These are phyloP conservation scores for Tetrax tetrax DNA, from an alignment of 2,113 vertebrate species.

Conservation along the genomic window DNA sequence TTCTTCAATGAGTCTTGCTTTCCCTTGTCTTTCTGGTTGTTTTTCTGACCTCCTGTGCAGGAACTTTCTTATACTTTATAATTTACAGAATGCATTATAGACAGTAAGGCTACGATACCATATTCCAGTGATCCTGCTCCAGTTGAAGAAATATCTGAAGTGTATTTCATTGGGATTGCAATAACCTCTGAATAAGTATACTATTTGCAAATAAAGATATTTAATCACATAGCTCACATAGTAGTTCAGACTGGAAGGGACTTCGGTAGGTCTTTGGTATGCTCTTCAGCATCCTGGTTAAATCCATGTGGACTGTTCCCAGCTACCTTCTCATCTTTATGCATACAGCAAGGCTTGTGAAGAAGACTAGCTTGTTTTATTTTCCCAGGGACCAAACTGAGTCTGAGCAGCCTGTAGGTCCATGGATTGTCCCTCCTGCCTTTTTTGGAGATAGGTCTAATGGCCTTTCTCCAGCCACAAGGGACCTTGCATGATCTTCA, in stretches of 20 bases:
- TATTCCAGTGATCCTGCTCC: not conserved
- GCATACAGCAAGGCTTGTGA: not conserved
- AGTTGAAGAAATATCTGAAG: not conserved
- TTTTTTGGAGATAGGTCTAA: not conserved
- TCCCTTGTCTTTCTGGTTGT: not conserved
- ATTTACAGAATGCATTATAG: not conserved
- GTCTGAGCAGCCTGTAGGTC: not conserved
- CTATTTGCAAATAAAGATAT: not conserved
- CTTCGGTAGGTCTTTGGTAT: not conserved
- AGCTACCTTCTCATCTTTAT: not conserved
- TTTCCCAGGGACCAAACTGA: not conserved
- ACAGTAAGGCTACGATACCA: not conserved
- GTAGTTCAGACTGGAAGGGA: not conserved
- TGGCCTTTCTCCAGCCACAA: not conserved
- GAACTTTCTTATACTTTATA: not conserved
- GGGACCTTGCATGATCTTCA: not conserved
- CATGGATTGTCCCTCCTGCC: rapidly evolving
- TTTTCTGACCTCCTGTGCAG: not conserved
- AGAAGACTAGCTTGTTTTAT: not conserved
- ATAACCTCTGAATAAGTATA: not conserved
- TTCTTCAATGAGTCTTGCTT: not conserved
- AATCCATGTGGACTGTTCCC: not conserved
- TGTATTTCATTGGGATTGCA: not conserved
- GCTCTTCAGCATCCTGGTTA: not conserved
- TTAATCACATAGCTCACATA: not conserved